Conservation (phyloP, 2,797 vertebrate species). For the Lacerta bilineata region DNA sequence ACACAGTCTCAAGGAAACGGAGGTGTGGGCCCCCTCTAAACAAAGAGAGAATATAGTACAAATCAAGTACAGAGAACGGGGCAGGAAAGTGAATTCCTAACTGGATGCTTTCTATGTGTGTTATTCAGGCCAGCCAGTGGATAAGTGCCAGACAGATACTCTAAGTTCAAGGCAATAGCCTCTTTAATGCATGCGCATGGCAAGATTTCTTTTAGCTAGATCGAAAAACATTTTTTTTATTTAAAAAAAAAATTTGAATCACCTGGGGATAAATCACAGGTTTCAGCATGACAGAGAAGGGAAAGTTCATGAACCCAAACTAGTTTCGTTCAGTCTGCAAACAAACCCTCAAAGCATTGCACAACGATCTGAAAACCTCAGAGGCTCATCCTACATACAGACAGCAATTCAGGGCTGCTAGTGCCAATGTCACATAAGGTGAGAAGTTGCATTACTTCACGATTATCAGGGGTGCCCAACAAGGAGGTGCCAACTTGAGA, state of each 20-base stretch:
- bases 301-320: slow-evolving; percentile 37
- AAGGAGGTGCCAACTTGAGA: neutral
- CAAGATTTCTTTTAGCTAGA: neutral
- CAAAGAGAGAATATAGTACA: neutral
- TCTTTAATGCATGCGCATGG: neutral
- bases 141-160: neutral
- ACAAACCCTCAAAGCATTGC: slow-evolving; percentile 12
- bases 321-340: slow-evolving; percentile 30
- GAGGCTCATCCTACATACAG: neutral
- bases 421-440: neutral
- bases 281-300: slow-evolving; percentile 23
- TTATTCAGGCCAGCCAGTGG: neutral
- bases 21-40: too few relatives aligned
- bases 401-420: neutral
- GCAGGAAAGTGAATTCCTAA: neutral
- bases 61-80: neutral
- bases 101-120: neutral
- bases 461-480: neutral
- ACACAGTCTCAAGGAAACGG: too few relatives aligned
- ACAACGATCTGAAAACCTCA: slow-evolving; percentile 15
- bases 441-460: neutral
- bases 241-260: neutral
- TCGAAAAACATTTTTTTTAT: slow-evolving; percentile 1
- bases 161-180: neutral
- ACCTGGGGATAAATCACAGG: slow-evolving; percentile 6